Base-by-base conservation (phyloP, 2,113 vertebrate species). In the Elaphurus davidianus region DNA sequence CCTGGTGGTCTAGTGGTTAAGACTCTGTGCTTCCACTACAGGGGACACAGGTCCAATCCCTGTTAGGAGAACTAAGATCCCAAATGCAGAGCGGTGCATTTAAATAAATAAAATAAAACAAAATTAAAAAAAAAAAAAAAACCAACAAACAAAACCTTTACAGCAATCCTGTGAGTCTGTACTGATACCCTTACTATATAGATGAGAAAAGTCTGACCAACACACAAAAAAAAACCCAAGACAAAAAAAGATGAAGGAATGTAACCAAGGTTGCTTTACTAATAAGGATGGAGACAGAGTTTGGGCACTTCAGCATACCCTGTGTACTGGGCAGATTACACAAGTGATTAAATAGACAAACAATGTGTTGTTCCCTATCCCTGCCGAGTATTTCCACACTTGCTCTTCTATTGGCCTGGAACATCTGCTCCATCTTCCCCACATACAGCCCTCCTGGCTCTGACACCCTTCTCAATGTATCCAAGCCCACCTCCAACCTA, bases 401-500 rank as follows among this genome's bases (percentile, higher is more conserved):
- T 25, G 62, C 91, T 84, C 25, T 27, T 59, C 30, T 67, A 40
- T 10, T 30, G 79, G 28, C 36, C 87, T 90, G 55, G 55, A 12
- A 64, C 2, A 12, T 40, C 21, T 23, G 9, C 27, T 0, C 28
- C 30, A 8, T 11, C 3, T 2, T 33, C 45, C 23, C 25, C 19
- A 12, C 62, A 30, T 28, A 33, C 6, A 21, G 47, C 30, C 25
- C 30, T 83, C n/a, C 87, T 50, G 36, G 43, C 36, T n/a, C 33
- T 13, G 55, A 60, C 15, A 27, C n/a, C n/a, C 25, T n/a, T n/a
- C 74, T 71, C 43, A 9, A 0, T 5, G 23, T 3, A n/a, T 4
- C 27, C 27, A 14, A 8, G 4, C 6, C 19, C 27, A 23, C n/a
- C 13, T 50, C 40, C 14, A 28, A 40, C 8, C 27, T 3, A 6